Evolutionary conservation across 2,888 invertebrate genomes (phyloP).

Genomic region (Junonia oenone): DNA sequence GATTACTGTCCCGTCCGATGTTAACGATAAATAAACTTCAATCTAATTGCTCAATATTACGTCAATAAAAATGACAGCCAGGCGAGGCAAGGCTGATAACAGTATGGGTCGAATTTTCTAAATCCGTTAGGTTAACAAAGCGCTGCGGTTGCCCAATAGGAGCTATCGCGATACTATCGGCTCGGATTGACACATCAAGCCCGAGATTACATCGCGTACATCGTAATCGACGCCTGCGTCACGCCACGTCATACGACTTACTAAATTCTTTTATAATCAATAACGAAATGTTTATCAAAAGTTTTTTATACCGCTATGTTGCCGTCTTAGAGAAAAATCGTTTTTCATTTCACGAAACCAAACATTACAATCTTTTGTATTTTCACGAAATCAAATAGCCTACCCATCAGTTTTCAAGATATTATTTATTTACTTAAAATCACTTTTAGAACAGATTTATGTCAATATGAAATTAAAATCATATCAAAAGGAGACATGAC

Average conservation of each 20-base stretch:
- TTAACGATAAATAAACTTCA: slow-evolving; percentile 8
- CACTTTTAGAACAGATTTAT: too few relatives aligned
- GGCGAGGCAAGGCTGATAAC: slow-evolving; percentile 38
- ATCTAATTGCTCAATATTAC: slow-evolving; percentile 14
- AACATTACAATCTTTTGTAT: too few relatives aligned
- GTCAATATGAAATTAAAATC: too few relatives aligned
- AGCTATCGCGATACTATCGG: slow-evolving; percentile 58
- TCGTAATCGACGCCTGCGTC: slow-evolving; percentile 57
- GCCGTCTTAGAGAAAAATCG: too few relatives aligned
- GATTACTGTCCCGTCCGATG: not conserved
- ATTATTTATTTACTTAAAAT: too few relatives aligned
- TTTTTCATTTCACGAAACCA: too few relatives aligned
- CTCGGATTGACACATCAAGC: slow-evolving; percentile 75
- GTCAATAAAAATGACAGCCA: slow-evolving; percentile 33
- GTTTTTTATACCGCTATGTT: too few relatives aligned
- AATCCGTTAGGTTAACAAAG: slow-evolving; percentile 74
- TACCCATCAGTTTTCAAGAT: too few relatives aligned
- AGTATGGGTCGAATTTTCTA: slow-evolving; percentile 51
- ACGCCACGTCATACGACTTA: slow-evolving; percentile 35
- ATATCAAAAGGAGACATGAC: too few relatives aligned
- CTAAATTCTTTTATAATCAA: slow-evolving; percentile 16
- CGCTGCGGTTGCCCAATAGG: slow-evolving; percentile 70
- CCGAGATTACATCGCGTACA: slow-evolving; percentile 65
- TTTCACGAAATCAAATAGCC: too few relatives aligned
- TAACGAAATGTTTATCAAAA: not conserved